Base-by-base conservation (phyloP, 53 echinoderm and acorn worm species). In the Holothuria leucospilota region DNA sequence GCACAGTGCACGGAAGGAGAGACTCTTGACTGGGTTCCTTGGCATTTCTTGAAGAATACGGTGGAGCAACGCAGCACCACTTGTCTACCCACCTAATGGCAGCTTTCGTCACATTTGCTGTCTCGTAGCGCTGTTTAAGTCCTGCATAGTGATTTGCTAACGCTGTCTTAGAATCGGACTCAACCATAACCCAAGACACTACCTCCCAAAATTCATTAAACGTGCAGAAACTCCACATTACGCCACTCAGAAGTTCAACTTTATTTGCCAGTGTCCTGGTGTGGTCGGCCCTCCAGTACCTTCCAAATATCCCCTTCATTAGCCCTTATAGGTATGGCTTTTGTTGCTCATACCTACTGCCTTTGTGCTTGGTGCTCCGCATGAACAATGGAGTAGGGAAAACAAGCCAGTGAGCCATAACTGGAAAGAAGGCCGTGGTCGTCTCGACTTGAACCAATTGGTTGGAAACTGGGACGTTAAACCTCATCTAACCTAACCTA, bases 261-360 rank as follows among this genome's bases (percentile, higher is more conserved):
- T 81, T 80, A 29, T 80, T 80, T 20, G 87, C 85, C 51, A 85
- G 51, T 16, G 85, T 85, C 10, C 53, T 14, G n/a, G 69, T 87
- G 68, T 87, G 87, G 51, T 87, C 80, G 0, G 87, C 49, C 56
- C 70, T 23, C 56, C 88, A 88, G 51, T 81, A 81, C 28, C 68
- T 64, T 8, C 88, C 88, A 69, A 81, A 81, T 2, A 75, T 42
- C 5, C 79, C 79, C 41, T 81, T 81, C 81, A 87, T 20, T 38
- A 78, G 60, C 8, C 70, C 81, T 53, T 79, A 69, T 29, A 81
- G 69, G 58, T 51, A 87, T 20, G 80, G 40, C 8, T 78, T 78
- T 67, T 64, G 79, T 20, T 87, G 52, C 8, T 39, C 5, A 40
- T 83, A n/a, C n/a, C n/a, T n/a, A n/a, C n/a, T n/a, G n/a, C n/a